Evolutionary conservation across 1,140 invertebrate species (phyloP), one percentile per base, ranked within the genome.

Genomic region (Aphelenchoides fujianensis): DNA sequence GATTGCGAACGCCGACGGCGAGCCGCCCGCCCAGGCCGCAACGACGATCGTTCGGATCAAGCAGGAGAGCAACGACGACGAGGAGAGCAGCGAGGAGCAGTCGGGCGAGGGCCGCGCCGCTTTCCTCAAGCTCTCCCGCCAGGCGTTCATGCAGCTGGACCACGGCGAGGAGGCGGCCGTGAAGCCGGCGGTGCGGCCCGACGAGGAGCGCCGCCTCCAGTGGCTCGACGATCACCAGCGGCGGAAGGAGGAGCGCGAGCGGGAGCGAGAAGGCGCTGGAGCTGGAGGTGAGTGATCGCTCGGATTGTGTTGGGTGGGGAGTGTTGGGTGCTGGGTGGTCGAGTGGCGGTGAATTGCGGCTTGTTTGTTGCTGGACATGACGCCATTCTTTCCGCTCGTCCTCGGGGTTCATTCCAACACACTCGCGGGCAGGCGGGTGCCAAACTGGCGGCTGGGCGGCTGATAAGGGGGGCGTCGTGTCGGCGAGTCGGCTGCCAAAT

Each of bases 181-280:
- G 5, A 67, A 52, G 19, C 34, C 31, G 19, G 61, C 27, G 5
- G 34, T 66, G 5, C 34, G 67, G 30, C 7, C 62, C 62, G 62
- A 66, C 30, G 62, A 66, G 30, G n/a, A 66, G 16, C 3, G 62
- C n/a, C 5, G 19, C 23, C 62, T 59, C 16, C 5, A 55, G 61
- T 66, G 62, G 62, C 62, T 66, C 5, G 27, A 36, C 16, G 34
- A 66, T 7, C 62, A 66, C 19, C 62, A 67, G 67, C 5, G 34
- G n/a, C 31, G 19, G 34, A 66, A 66, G 27, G 62, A 66, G n/a
- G 19, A 59, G 34, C 41, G 41, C 23, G 41, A 48, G 23, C 12
- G 41, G 12, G 23, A n/a, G n/a, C n/a, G n/a, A n/a, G n/a, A n/a
- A n/a, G n/a, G n/a, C n/a, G n/a, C n/a, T n/a, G n/a, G n/a, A n/a